Conservation (phyloP, 2,113 vertebrate genomes). For the Charina bottae region DNA sequence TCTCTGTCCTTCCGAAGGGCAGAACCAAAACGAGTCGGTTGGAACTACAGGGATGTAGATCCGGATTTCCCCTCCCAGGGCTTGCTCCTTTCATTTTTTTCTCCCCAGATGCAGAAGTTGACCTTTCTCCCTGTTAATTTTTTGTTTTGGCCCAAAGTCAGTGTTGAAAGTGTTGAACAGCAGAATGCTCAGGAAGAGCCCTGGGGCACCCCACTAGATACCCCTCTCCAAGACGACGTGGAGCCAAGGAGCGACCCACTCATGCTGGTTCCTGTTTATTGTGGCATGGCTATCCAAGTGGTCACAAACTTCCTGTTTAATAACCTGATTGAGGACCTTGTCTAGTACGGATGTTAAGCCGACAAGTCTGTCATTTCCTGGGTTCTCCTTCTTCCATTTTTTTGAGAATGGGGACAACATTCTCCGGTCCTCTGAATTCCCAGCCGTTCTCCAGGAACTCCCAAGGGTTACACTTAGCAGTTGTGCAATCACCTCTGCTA, state of each 20-base stretch:
- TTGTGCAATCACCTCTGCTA: too few species aligned
- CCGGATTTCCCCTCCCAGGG: not conserved
- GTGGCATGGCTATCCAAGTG: not conserved
- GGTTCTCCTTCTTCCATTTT: not conserved
- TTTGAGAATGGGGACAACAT: too few species aligned
- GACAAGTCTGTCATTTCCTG: not conserved
- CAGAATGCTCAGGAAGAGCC: not conserved
- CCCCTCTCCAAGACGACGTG: not conserved
- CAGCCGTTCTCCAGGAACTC: too few species aligned
- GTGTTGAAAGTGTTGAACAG: not conserved
- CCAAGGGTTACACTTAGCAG: too few species aligned
- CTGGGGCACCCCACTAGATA: not conserved
- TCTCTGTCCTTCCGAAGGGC: too few species aligned
- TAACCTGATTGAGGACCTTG: not conserved
- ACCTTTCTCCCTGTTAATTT: not conserved
- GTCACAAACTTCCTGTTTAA: not conserved
- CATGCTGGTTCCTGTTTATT: not conserved
- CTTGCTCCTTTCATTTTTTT: not conserved
- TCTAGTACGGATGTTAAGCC: not conserved
- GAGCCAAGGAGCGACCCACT: not conserved
- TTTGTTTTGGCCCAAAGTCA: not conserved
- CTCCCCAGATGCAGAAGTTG: not conserved
- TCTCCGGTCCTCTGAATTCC: too few species aligned
- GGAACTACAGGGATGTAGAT: not conserved
- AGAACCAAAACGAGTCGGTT: too few species aligned